Base-by-base conservation (phyloP, 2,113 vertebrate species). In the Anolis carolinensis region DNA sequence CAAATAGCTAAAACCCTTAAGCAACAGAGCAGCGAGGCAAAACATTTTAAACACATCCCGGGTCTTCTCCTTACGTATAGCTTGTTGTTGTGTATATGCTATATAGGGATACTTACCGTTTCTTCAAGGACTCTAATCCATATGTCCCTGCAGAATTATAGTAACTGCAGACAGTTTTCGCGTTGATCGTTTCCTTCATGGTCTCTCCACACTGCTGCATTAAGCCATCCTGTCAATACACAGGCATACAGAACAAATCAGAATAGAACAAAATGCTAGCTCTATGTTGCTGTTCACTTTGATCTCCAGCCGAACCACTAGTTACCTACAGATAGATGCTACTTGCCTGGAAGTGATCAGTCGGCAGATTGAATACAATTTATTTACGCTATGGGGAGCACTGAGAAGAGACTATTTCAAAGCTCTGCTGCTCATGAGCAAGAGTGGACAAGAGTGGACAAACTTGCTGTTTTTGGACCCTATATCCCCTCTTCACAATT, bases 181-280 rank as follows among this genome's bases (percentile, higher is more conserved):
- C 97, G 89, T 96, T 98, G 92, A 99, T 97, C 88, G 98, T 99
- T 95, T 99, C 99, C 95, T 98, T 99, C 99, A 99, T 99, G 39
- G 98, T 98, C 93, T 99, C 99, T 23, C 98, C 98, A 88, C 98
- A 99, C 48, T 99, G 98, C 93, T 98, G 98, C 93, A 99, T 99
- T 93, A 99, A 95, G 72, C 98, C 98, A 89, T 99, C 98, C 99
- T 99, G 95, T 2, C 87, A 88, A 91, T 74, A 63, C 44, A 81
- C 9, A 86, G 44, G 18, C 1, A 25, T 16, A 11, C 44, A 74
- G 13, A 52, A 34, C 1, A 30, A 75, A 87, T 74, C 71, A 14
- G 55, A 30, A 11, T n/a, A 50, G 27, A 30, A 30, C 68, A 25
- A 80, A 65, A 86, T 4, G 10, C 34, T 44, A 48, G 20, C 5